Evolutionary conservation across 2,113 vertebrate species (phyloP).

Genomic region (Choloepus hoffmanni): DNA sequence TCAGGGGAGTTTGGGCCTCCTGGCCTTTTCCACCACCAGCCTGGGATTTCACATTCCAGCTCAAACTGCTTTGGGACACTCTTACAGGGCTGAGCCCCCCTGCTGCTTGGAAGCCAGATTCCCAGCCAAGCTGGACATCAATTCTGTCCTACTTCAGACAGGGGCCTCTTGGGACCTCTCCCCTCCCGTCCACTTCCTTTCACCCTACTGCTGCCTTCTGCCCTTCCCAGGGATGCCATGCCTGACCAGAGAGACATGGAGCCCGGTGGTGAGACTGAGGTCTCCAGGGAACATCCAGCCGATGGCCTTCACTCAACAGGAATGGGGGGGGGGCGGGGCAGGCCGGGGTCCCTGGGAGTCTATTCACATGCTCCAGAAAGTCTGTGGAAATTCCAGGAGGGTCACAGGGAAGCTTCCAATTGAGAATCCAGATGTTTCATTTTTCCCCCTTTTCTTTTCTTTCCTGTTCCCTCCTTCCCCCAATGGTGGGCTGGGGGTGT

Average conservation of each 20-base stretch:
- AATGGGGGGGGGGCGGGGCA: constrained; percentile 71
- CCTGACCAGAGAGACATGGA: constrained; percentile 54
- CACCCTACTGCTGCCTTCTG: constrained; percentile 8
- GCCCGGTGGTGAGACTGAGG: constrained; percentile 61
- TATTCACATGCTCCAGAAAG: constrained; percentile 83
- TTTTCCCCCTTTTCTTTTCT: constrained; percentile 40
- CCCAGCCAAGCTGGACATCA: constrained; percentile 50
- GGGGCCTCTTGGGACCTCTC: constrained; percentile 4
- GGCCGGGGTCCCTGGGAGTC: constrained; percentile 16
- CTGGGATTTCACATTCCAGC: background rate
- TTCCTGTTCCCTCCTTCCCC: background rate
- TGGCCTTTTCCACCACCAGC: constrained; percentile 25
- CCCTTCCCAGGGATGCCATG: constrained; percentile 28
- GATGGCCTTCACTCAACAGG: constrained; percentile 80
- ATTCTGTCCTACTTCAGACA: constrained; percentile 1
- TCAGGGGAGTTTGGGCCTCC: background rate
- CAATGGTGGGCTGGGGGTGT: no score
- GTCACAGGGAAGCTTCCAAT: constrained; percentile 40
- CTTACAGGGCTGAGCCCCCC: background rate
- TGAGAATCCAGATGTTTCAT: constrained; percentile 16
- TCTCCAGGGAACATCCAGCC: constrained; percentile 79
- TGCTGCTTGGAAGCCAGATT: background rate
- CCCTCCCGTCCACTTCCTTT: constrained; percentile 46
- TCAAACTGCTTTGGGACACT: background rate
- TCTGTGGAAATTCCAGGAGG: constrained; percentile 61